A percentile compares a stretch with the other conserved stretches of the same genome.
phyloP scores from a whole-genome alignment of 2,888 invertebrate species.

The Spilarctia lutea region DNA sequence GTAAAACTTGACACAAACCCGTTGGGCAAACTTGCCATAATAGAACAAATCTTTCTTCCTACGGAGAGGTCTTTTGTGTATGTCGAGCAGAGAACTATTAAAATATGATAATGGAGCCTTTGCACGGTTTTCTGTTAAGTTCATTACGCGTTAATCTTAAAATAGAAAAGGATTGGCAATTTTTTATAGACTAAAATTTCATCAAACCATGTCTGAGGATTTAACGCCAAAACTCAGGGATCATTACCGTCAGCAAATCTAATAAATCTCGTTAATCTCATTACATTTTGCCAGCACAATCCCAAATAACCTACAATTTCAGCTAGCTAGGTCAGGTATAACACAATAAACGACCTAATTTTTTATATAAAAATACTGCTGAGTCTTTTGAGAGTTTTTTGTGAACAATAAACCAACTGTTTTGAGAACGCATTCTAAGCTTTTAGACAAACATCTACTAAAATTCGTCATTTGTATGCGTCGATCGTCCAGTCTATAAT shows the following conservation, averaged over 20 bases:
- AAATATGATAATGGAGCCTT: no score
- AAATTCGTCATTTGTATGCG: background rate
- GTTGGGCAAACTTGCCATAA: no score
- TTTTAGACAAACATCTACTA: background rate
- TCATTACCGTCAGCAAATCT: background rate
- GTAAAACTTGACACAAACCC: no score
- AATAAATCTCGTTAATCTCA: background rate
- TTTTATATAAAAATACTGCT: background rate
- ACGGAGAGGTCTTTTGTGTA: no score
- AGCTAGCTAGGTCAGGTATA: background rate
- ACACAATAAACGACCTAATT: background rate
- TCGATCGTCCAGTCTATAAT: background rate
- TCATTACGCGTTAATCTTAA: background rate
- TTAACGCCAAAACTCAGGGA: background rate
- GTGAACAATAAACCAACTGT: background rate
- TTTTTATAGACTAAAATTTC: background rate
- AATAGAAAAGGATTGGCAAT: background rate
- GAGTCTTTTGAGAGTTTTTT: background rate
- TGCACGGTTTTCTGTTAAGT: no score
- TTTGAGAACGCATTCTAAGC: background rate
- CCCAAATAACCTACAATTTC: background rate
- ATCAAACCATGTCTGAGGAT: background rate
- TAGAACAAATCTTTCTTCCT: no score
- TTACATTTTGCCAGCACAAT: background rate
- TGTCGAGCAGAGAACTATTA: no score